Conservation (phyloP, 2,797 vertebrate species). For the Acipenser oxyrinchus region DNA sequence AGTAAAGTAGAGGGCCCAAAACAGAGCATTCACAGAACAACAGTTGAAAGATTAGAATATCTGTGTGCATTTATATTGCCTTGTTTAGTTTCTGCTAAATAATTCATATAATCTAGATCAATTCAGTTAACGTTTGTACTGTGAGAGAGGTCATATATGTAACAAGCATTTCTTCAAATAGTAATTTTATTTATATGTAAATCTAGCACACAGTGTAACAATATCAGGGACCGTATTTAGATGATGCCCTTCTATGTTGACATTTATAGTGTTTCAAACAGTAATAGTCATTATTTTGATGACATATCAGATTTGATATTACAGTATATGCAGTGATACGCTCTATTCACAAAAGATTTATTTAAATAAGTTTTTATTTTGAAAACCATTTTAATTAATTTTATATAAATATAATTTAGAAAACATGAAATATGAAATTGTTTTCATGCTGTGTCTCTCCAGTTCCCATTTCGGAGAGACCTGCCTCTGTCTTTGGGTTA, state of each 20-base stretch:
- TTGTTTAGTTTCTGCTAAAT: conserved; percentile 64
- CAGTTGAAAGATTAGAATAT: conserved; percentile 59
- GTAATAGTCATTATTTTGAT: conserved; percentile 45
- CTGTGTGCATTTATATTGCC: conserved; percentile 74
- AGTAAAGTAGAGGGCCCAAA: conserved; percentile 17
- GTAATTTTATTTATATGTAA: conserved; percentile 59
- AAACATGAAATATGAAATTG: no score
- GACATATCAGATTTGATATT: conserved; percentile 25
- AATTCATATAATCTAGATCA: conserved; percentile 66
- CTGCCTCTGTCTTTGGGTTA: no score
- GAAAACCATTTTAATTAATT: no score
- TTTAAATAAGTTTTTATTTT: no score
- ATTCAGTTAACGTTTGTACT: conserved; percentile 48
- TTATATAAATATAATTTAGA: no score
- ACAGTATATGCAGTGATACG: no score
- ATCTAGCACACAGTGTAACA: conserved; percentile 27
- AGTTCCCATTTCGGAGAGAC: no score
- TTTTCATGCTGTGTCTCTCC: no score
- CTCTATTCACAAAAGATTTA: no score
- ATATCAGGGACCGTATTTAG: conserved; percentile 26
- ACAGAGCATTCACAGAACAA: conserved; percentile 40
- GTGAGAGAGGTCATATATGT: conserved; percentile 42
- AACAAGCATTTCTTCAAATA: conserved; percentile 32
- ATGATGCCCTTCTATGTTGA: conserved; percentile 28
- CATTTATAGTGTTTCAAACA: conserved; percentile 37